Base-by-base conservation (phyloP, 2,888 invertebrate genomes). In the Capitulum mitella region DNA sequence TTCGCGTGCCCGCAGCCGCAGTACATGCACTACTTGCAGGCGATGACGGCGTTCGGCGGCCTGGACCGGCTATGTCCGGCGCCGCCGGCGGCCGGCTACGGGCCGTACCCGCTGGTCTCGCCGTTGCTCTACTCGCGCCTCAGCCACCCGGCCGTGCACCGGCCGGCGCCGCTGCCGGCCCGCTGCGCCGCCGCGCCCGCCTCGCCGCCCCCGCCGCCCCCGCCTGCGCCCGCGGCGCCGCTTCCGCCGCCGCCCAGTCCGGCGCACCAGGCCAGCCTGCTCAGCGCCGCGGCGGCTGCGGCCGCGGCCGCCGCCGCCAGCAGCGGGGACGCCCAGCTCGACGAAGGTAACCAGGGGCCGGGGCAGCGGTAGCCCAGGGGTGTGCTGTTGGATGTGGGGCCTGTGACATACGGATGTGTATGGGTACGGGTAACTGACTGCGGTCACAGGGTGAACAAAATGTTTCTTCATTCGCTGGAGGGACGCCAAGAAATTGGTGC, bases 21-120 rank as follows among this genome's bases (percentile, higher is more conserved):
- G 5, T 70, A 70, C 70, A 37, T 70, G 70, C 70, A 70, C 37
- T 70, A 70, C 70, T 40, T 70, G 70, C 70, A 70, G 70, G 70
- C 70, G 37, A 34, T 70, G 70, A 37, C 64, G 64, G 70, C 70
- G 37, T 70, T 26, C 70, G 19, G 70, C 70, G 70, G 70, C 37
- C 70, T 70, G 40, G 70, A 70, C 37, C 70, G 22, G 40, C 70
- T 37, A 29, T 58, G 58, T n/a, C 58, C 58, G 58, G n/a, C 29
- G 58, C 54, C 54, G 54, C 29, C 12, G 37, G 10, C 70, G 3
- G 37, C 37, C 40, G 29, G 14, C 70, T 32, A 34, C 64, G 32
- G 34, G 64, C 32, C 64, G 29, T 34, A 64, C 64, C 70, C 70
- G 70, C 70, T 70, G 40, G 70, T 70, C 19, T 70, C 70, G 37